Evolutionary conservation across 2,113 vertebrate species (phyloP).

Genomic region (Zosterops borbonicus): DNA sequence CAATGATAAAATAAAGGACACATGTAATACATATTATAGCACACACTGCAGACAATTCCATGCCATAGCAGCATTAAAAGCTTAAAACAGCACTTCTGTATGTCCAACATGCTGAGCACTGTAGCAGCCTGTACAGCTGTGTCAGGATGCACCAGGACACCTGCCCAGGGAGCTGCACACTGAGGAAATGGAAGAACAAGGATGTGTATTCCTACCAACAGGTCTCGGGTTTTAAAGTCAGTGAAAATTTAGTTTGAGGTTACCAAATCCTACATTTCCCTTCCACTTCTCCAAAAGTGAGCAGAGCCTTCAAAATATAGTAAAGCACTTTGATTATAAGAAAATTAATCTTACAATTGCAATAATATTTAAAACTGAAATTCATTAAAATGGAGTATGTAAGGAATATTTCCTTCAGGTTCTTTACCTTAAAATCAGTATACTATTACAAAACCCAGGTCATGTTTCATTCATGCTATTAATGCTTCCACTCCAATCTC

Average conservation of each 20-base stretch:
- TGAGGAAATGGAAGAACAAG: fast-evolving
- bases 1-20: neutral
- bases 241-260: neutral
- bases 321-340: neutral
- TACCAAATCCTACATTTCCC: neutral
- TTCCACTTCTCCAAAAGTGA: neutral
- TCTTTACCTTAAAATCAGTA: neutral
- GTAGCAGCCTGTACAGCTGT: neutral
- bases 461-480: neutral
- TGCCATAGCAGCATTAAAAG: neutral
- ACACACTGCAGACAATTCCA: fast-evolving
- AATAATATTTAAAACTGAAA: neutral
- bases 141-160: neutral
- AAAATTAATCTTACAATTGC: neutral
- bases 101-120: fast-evolving
- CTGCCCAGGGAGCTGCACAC: neutral
- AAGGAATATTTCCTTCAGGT: neutral
- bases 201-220: neutral
- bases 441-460: neutral
- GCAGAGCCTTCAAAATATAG: neutral
- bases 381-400: neutral
- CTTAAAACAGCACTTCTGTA: neutral
- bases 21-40: fast-evolving
- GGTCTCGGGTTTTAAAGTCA: neutral
- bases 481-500: neutral